These are phyloP conservation scores for Conus canariensis DNA, from an alignment of 2,888 invertebrate genomes.

Conservation along the genomic window DNA sequence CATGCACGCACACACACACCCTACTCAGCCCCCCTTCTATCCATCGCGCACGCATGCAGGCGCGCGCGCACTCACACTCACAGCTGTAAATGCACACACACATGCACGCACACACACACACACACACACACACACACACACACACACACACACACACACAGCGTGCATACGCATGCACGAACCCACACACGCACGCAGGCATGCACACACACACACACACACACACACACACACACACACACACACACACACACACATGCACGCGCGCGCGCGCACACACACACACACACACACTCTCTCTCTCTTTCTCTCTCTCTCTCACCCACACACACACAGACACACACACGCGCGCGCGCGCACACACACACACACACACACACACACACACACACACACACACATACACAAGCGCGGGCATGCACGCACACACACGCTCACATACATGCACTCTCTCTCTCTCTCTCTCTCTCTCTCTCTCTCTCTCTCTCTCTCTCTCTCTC, in stretches of 20 bases:
- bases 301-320: too few species aligned
- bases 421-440: too few species aligned
- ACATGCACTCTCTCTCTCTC: too few species aligned
- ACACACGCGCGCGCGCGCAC: not conserved
- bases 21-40: not conserved
- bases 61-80: too few species aligned
- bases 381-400: constrained; percentile 7
- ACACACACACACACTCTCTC: not conserved
- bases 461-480: too few species aligned
- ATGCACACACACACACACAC: not conserved
- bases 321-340: not conserved
- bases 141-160: too few species aligned
- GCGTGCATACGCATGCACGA: too few species aligned
- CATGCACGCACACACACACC: too few species aligned
- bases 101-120: not conserved
- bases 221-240: not conserved
- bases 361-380: not conserved
- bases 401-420: not conserved
- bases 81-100: not conserved
- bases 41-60: not conserved
- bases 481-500: too few species aligned
- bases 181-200: not conserved
- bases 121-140: too few species aligned
- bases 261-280: not conserved
- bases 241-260: not conserved